phyloP scores from a whole-genome alignment of 2,888 invertebrate genomes.

The Drosophila peninsularis region DNA sequence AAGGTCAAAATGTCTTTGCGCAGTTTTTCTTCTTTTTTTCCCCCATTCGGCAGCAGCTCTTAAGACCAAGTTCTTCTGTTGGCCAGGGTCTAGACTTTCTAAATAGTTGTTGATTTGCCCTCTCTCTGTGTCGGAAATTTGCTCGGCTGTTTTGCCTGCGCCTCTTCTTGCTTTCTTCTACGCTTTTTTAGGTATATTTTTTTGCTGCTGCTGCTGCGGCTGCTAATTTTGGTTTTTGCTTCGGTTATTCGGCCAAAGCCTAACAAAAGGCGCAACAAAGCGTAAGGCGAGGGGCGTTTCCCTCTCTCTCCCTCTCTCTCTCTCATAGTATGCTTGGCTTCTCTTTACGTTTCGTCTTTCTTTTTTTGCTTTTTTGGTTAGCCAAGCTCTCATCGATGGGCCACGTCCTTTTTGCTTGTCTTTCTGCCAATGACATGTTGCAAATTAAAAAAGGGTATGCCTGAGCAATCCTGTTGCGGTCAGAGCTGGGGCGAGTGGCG shows the following conservation, averaged over 20 bases:
- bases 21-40: background rate
- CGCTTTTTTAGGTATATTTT: slow-evolving; percentile 15
- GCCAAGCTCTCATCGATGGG: slow-evolving; percentile 50
- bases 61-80: slow-evolving; percentile 3
- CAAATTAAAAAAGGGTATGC: slow-evolving; percentile 78
- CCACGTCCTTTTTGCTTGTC: slow-evolving; percentile 73
- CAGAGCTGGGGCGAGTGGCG: slow-evolving; percentile 12
- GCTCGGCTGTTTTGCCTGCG: slow-evolving; percentile 58
- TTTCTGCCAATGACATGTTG: slow-evolving; percentile 81
- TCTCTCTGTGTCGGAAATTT: slow-evolving; percentile 13
- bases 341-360: slow-evolving; percentile 12
- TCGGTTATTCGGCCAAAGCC: slow-evolving; percentile 49
- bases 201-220: slow-evolving; percentile 45
- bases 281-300: slow-evolving; percentile 54
- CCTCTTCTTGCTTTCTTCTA: slow-evolving; percentile 27
- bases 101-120: slow-evolving; percentile 46
- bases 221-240: slow-evolving; percentile 77
- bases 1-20: slow-evolving; percentile 15
- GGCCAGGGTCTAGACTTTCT: slow-evolving; percentile 6
- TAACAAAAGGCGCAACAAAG: slow-evolving; percentile 77
- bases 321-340: background rate
- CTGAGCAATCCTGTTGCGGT: slow-evolving; percentile 77
- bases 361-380: slow-evolving; percentile 14
- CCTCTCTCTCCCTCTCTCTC: slow-evolving; percentile 16
- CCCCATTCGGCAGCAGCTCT: background rate